These are phyloP conservation scores for Meteorus colon DNA, from an alignment of 2,888 invertebrate species.

Conservation along the genomic window DNA sequence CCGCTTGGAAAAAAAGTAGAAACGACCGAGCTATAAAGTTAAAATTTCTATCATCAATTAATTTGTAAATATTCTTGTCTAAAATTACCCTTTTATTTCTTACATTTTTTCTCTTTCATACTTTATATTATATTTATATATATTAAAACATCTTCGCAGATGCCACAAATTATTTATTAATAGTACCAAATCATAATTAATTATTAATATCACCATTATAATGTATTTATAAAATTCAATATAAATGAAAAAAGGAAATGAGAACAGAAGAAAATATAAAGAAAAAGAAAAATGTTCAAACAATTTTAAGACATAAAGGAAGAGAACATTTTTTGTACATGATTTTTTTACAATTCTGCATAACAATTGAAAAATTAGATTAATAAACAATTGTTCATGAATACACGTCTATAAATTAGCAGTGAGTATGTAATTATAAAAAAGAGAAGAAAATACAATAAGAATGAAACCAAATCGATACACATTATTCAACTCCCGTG, in stretches of 20 bases:
- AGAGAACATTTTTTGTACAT: constrained; percentile 25
- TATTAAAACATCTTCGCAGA: constrained; percentile 39
- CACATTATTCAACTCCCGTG: constrained; percentile 19
- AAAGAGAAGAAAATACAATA: not conserved
- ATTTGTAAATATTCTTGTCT: constrained; percentile 46
- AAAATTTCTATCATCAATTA: not conserved
- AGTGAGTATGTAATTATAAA: not conserved
- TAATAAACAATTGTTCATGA: not conserved
- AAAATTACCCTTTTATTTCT: not conserved
- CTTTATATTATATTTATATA: constrained; percentile 48
- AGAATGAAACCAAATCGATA: constrained; percentile 22
- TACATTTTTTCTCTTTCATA: constrained; percentile 31
- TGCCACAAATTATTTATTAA: constrained; percentile 50
- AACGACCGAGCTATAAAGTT: constrained; percentile 65
- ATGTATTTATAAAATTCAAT: not conserved
- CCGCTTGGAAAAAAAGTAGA: constrained; percentile 69
- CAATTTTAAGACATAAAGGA: not conserved
- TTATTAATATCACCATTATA: not conserved
- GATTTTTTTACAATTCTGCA: constrained; percentile 27
- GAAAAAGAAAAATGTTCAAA: not conserved
- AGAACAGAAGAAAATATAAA: not conserved
- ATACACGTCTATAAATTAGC: not conserved
- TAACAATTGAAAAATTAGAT: not conserved
- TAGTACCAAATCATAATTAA: constrained; percentile 18
- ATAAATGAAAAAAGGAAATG: not conserved